Conservation (phyloP, 1,140 invertebrate genomes). For the Yoshiicerus persimilis region DNA sequence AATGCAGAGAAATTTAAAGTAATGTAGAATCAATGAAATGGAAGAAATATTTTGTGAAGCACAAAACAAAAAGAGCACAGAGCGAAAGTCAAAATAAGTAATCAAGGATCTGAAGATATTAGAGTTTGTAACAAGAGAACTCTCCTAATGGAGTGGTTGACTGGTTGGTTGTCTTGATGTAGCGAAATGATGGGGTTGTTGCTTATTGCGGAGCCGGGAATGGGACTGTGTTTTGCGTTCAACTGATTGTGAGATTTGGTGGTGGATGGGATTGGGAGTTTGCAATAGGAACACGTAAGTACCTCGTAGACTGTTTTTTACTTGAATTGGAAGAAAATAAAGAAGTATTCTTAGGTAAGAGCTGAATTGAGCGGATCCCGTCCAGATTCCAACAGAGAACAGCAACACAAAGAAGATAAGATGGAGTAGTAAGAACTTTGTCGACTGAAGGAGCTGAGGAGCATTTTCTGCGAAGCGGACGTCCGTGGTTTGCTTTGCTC, state of each 20-base stretch:
- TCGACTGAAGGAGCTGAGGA: background rate
- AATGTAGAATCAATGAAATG: background rate
- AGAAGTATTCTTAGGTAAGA: background rate
- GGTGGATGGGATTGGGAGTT: background rate
- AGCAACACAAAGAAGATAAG: conserved; percentile 7
- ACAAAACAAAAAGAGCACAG: background rate
- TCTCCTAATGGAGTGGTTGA: background rate
- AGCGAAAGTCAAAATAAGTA: conserved; percentile 1
- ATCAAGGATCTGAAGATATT: background rate
- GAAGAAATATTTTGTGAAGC: background rate
- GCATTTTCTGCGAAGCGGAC: background rate
- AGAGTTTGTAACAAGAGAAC: background rate
- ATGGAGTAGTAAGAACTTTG: background rate
- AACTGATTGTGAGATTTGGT: background rate
- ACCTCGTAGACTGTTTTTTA: background rate
- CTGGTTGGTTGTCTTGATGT: background rate
- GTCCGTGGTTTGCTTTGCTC: background rate
- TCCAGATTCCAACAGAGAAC: background rate
- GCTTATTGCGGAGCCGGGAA: background rate
- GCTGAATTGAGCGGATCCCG: conserved; percentile 2
- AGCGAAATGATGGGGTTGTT: background rate
- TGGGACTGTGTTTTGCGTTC: background rate
- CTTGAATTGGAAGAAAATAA: background rate
- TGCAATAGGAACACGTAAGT: background rate
- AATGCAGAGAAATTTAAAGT: background rate